A percentile compares a stretch with the other conserved stretches of the same genome.
phyloP scores from a whole-genome alignment of 2,888 invertebrate genomes.

The Caenorhabditis sp. region DNA sequence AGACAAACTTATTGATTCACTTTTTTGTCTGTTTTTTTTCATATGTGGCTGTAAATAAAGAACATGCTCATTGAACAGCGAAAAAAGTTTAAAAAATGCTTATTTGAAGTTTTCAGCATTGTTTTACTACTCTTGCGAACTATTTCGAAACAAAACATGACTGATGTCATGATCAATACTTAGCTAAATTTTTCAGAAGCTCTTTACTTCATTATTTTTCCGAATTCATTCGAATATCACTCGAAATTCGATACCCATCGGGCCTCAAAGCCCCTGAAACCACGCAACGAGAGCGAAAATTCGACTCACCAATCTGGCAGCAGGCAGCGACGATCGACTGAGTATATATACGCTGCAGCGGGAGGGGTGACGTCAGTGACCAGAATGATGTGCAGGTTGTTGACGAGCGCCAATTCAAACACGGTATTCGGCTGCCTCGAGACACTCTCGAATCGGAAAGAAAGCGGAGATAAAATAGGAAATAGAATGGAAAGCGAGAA shows the following conservation, averaged over 20 bases:
- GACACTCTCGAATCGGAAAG: constrained; percentile 26
- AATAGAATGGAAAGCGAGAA: constrained; percentile 7
- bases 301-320: constrained; percentile 67
- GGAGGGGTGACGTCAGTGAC: constrained; percentile 71
- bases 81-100: too few species aligned
- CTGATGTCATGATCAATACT: neutral
- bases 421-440: constrained; percentile 39
- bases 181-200: neutral
- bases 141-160: neutral
- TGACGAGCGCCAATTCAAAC: constrained; percentile 55
- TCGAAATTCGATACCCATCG: neutral
- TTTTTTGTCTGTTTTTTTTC: neutral
- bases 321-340: constrained; percentile 71
- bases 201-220: neutral
- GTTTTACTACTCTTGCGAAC: neutral
- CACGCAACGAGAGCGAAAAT: constrained; percentile 52
- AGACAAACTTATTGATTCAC: constrained; percentile 12
- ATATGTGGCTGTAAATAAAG: too few species aligned
- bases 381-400: constrained; percentile 61
- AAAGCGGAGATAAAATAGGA: constrained; percentile 17
- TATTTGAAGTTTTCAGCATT: neutral
- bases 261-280: constrained; percentile 13
- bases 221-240: neutral
- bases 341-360: constrained; percentile 75
- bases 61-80: too few species aligned